These are phyloP conservation scores for Spea multiplicata DNA, from an alignment of 2,113 vertebrate species.

Conservation along the genomic window DNA sequence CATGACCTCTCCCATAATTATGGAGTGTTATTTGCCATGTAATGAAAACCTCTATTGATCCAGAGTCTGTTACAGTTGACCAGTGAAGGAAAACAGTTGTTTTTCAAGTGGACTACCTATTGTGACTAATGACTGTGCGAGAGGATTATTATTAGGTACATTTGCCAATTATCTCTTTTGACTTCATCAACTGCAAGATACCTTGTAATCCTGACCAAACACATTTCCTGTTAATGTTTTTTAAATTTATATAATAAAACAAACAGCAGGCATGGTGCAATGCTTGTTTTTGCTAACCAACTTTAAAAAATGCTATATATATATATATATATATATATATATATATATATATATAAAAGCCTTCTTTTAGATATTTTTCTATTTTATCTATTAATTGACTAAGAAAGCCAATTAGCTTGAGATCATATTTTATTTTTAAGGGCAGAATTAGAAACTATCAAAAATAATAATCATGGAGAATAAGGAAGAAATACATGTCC, in stretches of 20 bases:
- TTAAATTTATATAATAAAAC: slow-evolving; percentile 5
- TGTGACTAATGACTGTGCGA: slow-evolving; percentile 35
- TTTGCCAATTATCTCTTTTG: slow-evolving; percentile 31
- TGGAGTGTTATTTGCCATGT: slow-evolving; percentile 38
- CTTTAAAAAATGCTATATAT: too few relatives aligned
- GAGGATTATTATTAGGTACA: slow-evolving; percentile 35
- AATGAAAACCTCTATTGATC: slow-evolving; percentile 46
- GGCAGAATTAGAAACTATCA: too few relatives aligned
- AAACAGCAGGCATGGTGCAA: not conserved
- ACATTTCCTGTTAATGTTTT: slow-evolving; percentile 11
- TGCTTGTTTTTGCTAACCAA: too few relatives aligned
- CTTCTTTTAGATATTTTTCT: too few relatives aligned
- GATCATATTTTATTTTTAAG: too few relatives aligned
- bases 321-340: too few relatives aligned
- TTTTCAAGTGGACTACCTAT: slow-evolving; percentile 32
- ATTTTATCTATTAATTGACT: too few relatives aligned
- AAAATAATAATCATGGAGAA: too few relatives aligned
- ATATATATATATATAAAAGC: too few relatives aligned
- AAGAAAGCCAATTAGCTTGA: too few relatives aligned
- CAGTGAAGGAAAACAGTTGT: slow-evolving; percentile 41
- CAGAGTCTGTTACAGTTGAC: slow-evolving; percentile 33
- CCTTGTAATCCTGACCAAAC: slow-evolving; percentile 26
- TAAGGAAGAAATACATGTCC: too few relatives aligned
- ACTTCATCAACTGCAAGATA: slow-evolving; percentile 21
- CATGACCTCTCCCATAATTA: slow-evolving; percentile 29